phyloP scores from a whole-genome alignment of 2,888 invertebrate species.

The Halictus ligatus region DNA sequence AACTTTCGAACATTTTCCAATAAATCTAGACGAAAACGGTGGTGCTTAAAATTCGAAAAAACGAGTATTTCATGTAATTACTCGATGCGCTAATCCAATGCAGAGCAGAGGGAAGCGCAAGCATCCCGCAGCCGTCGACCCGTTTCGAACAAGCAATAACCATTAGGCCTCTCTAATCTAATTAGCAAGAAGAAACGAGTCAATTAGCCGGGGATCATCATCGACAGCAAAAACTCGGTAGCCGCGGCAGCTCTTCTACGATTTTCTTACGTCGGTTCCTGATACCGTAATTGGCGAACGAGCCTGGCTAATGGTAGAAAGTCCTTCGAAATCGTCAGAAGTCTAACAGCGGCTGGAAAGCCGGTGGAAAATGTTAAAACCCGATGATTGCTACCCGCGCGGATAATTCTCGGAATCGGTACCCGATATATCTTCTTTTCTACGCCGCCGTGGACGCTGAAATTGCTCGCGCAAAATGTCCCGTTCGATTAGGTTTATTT shows the following conservation, averaged over 20 bases:
- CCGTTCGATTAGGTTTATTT: slow-evolving; percentile 13
- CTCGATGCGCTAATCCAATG: neutral
- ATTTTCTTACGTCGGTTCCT: slow-evolving; percentile 5
- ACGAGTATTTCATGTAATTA: neutral
- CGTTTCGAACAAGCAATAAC: neutral
- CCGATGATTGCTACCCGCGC: slow-evolving; percentile 11
- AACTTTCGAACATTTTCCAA: neutral
- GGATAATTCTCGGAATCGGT: slow-evolving; percentile 7
- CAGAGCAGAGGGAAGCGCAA: neutral
- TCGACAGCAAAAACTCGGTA: neutral
- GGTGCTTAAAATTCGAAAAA: neutral
- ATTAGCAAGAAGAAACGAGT: slow-evolving; percentile 14
- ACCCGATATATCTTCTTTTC: slow-evolving; percentile 13
- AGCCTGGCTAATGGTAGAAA: slow-evolving; percentile 26
- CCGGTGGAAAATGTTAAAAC: slow-evolving; percentile 5
- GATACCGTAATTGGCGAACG: slow-evolving; percentile 18
- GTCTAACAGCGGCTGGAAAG: neutral
- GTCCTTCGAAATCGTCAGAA: neutral
- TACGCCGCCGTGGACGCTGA: neutral
- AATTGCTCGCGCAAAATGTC: slow-evolving; percentile 8
- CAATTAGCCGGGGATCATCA: slow-evolving; percentile 9
- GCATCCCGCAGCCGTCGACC: neutral
- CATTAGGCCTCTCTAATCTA: slow-evolving; percentile 12
- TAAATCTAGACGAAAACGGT: neutral
- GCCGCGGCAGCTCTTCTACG: neutral